Conservation (phyloP, 1,140 invertebrate genomes). For the Microplitis mediator region DNA sequence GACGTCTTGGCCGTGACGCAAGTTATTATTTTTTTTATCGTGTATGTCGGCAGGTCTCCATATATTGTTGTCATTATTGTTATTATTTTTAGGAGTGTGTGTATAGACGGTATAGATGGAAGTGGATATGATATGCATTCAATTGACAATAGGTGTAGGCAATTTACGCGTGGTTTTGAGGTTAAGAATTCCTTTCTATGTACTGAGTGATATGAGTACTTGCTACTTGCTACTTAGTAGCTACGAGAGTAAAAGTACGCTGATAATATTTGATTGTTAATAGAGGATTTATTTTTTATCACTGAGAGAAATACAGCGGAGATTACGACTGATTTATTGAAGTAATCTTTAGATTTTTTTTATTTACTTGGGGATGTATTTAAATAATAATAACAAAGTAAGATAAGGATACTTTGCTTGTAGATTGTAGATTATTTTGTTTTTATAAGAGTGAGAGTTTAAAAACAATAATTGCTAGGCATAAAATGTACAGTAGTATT, state of each 20-base stretch:
- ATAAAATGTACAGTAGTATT: not conserved
- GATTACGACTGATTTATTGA: not conserved
- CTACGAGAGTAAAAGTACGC: not conserved
- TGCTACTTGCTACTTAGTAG: not conserved
- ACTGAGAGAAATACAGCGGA: not conserved
- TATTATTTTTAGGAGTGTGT: too few species aligned
- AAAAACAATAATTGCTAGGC: too few species aligned
- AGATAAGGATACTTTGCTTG: too few species aligned
- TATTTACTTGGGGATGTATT: not conserved
- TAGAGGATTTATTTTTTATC: not conserved
- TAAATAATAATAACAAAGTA: too few species aligned
- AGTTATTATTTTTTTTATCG: too few species aligned
- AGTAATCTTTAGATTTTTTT: not conserved
- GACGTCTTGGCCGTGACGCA: too few species aligned
- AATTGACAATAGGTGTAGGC: constrained; percentile 2
- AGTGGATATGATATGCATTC: not conserved
- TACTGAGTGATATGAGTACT: not conserved
- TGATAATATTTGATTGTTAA: not conserved
- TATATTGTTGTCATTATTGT: too few species aligned
- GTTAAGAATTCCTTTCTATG: constrained; percentile 11
- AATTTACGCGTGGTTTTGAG: constrained; percentile 4
- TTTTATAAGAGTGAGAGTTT: too few species aligned
- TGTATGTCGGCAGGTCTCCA: too few species aligned
- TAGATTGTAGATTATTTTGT: too few species aligned
- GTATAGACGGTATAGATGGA: too few species aligned